These are phyloP conservation scores for Sapajus apella DNA, from an alignment of 2,113 vertebrate genomes.

Conservation along the genomic window DNA sequence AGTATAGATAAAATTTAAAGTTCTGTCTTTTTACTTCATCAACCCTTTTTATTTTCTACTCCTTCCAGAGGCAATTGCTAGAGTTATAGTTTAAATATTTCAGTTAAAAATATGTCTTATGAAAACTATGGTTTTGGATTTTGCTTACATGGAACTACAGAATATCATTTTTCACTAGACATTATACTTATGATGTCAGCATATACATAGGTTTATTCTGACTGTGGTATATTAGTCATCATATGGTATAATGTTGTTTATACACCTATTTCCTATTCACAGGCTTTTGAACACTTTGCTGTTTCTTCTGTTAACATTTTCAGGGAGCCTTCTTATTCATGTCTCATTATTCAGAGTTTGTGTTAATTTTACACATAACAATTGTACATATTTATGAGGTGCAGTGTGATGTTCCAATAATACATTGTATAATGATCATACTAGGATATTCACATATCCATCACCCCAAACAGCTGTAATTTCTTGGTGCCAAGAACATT, in stretches of 20 bases:
- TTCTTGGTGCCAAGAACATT: not conserved
- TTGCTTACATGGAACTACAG: not conserved
- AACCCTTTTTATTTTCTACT: not conserved
- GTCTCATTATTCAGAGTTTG: not conserved
- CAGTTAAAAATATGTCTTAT: not conserved
- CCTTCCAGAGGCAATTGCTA: not conserved
- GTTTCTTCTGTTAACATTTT: not conserved
- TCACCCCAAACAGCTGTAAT: not conserved
- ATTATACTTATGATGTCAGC: not conserved
- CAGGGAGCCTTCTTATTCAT: not conserved
- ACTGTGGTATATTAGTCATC: not conserved
- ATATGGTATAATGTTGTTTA: not conserved
- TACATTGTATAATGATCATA: not conserved
- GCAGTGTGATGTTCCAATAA: not conserved
- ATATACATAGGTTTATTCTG: not conserved
- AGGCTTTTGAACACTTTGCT: not conserved
- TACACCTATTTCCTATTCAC: not conserved
- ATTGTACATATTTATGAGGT: not conserved
- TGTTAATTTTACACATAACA: not conserved
- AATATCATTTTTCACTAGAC: not conserved
- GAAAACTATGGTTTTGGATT: not conserved
- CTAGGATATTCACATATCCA: not conserved
- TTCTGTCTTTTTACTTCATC: not conserved
- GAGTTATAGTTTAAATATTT: not conserved
- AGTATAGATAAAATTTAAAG: not conserved